These are phyloP conservation scores for Microctonus aethiopoides DNA, from an alignment of 2,888 invertebrate genomes.

Conservation along the genomic window DNA sequence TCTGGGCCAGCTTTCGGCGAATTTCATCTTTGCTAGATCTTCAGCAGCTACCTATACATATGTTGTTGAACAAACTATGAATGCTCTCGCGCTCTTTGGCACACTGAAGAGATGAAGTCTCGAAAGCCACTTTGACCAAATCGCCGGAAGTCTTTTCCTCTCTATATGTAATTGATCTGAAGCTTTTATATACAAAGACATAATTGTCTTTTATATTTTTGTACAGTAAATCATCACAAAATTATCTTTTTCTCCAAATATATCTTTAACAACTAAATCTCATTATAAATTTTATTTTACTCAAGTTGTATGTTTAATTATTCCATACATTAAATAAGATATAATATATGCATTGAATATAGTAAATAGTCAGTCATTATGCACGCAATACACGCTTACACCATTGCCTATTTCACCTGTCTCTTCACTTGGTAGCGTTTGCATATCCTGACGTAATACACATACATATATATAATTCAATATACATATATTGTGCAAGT, in stretches of 20 bases:
- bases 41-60: conserved; percentile 35
- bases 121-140: conserved; percentile 21
- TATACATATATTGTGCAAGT: neutral
- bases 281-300: neutral
- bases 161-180: neutral
- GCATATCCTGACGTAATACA: neutral
- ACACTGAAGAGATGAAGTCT: neutral
- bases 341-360: too few relatives aligned
- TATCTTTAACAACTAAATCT: neutral
- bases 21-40: conserved; percentile 39
- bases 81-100: neutral
- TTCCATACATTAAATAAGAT: neutral
- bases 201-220: too few relatives aligned
- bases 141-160: conserved; percentile 12
- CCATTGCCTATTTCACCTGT: neutral
- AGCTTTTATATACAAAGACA: too few relatives aligned
- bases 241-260: neutral
- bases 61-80: conserved; percentile 30
- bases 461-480: neutral
- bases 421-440: neutral
- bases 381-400: neutral
- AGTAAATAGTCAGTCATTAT: too few relatives aligned
- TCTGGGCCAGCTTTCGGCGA: conserved; percentile 36
- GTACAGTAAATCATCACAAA: neutral
- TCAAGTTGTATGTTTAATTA: neutral